Evolutionary conservation across 2,113 vertebrate genomes (phyloP).

Genomic region (Ceratotherium simum): DNA sequence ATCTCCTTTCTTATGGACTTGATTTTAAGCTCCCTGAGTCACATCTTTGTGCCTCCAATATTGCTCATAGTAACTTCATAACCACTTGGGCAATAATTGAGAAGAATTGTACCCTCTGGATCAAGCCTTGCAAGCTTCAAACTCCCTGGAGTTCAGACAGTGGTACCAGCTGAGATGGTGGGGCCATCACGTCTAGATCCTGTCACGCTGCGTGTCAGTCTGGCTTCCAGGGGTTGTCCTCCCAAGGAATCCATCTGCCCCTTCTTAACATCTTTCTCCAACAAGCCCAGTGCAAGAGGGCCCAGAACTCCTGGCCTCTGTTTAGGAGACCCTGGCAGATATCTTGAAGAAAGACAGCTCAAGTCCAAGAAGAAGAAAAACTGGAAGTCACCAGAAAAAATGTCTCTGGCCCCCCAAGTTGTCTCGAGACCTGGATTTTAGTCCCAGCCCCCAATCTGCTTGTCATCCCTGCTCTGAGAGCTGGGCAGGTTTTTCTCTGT

Average conservation of each 20-base stretch:
- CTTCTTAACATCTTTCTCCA: background rate
- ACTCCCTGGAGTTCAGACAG: background rate
- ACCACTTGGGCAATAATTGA: background rate
- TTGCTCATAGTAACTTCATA: background rate
- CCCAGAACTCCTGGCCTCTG: background rate
- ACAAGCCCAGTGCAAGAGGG: background rate
- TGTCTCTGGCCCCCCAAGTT: background rate
- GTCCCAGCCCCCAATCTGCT: background rate
- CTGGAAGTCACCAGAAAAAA: background rate
- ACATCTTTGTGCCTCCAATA: background rate
- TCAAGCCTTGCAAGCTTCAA: background rate
- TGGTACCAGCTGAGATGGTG: background rate
- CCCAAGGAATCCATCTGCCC: background rate
- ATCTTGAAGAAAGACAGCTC: background rate
- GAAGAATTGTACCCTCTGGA: background rate
- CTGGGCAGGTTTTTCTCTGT: background rate
- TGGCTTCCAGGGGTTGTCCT: background rate
- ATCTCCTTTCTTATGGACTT: background rate
- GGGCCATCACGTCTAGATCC: background rate
- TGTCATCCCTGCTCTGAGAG: background rate
- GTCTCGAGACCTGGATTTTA: background rate
- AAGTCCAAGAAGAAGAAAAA: background rate
- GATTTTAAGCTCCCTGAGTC: background rate
- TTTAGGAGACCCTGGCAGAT: background rate
- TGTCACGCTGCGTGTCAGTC: background rate